Percentiles rank a stretch among this genome's conserved stretches.
Conservation (phyloP, 2,113 vertebrate species). For the Coryphaenoides rupestris region DNA sequence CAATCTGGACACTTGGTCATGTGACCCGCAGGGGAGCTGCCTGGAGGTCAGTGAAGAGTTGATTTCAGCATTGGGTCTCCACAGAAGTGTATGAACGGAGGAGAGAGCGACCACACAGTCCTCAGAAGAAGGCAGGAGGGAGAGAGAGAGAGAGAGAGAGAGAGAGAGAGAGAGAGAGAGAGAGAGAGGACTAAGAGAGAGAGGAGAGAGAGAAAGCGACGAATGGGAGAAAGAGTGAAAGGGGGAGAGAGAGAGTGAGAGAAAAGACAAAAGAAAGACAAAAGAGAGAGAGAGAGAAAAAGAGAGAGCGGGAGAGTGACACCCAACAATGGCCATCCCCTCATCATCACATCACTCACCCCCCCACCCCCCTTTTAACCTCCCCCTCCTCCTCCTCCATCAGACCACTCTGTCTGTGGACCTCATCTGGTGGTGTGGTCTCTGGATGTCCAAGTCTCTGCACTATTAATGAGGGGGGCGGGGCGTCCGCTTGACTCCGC, state of each 20-base stretch:
- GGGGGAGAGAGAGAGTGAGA: constrained; percentile 21
- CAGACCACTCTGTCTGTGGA: not conserved
- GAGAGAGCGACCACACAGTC: constrained; percentile 59
- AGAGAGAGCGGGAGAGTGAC: constrained; percentile 22
- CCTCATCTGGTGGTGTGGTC: no score
- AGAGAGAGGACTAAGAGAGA: no score
- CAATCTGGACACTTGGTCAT: constrained; percentile 43
- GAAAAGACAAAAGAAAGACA: constrained; percentile 59
- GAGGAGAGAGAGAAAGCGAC: constrained; percentile 3
- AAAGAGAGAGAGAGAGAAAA: constrained; percentile 53
- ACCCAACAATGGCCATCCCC: no score
- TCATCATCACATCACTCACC: constrained; percentile 17
- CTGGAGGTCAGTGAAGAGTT: constrained; percentile 59
- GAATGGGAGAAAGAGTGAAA: constrained; percentile 20
- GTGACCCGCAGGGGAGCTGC: constrained; percentile 50
- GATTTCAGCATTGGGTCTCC: constrained; percentile 63
- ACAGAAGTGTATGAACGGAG: constrained; percentile 30
- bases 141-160: no score
- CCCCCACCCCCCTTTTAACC: constrained; percentile 66
- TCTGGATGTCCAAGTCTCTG: constrained; percentile 63
- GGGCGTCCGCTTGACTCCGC: constrained; percentile 58
- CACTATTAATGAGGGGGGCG: constrained; percentile 76
- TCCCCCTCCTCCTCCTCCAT: constrained; percentile 28
- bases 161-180: constrained; percentile 11
- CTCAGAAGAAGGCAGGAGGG: constrained; percentile 33